A percentile compares a stretch with the other conserved stretches of the same genome.
phyloP scores from a whole-genome alignment of 2,797 vertebrate species.

The Xenops minutus region DNA sequence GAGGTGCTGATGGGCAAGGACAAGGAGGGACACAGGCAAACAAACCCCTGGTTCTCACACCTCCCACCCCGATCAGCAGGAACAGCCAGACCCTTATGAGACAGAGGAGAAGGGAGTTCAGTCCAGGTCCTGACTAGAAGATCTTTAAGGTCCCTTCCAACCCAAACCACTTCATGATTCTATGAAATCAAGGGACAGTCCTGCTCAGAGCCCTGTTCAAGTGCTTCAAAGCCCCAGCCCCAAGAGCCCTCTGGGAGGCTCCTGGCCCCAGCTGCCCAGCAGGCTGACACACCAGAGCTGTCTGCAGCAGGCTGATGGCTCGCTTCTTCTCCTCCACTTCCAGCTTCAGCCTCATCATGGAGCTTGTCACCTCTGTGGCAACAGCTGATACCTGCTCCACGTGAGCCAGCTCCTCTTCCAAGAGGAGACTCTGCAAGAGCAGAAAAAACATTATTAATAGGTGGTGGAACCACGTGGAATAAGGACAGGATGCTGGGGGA shows the following conservation, averaged over 20 bases:
- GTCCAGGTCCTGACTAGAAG: background rate
- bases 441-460: accelerated
- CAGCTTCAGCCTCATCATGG: conserved; percentile 86
- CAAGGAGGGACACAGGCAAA: background rate
- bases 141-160: background rate
- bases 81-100: accelerated
- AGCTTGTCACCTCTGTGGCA: conserved; percentile 81
- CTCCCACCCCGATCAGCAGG: background rate
- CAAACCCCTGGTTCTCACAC: background rate
- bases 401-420: conserved; percentile 81
- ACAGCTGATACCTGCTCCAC: conserved; percentile 82
- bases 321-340: conserved; percentile 92
- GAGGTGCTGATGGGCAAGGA: background rate
- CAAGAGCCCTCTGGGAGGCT: background rate
- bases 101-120: background rate
- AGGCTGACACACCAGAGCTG: conserved; percentile 81
- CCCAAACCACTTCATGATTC: background rate
- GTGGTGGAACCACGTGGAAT: background rate
- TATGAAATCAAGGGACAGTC: background rate
- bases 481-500: background rate
- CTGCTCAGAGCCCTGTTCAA: background rate
- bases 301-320: conserved; percentile 85
- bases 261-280: background rate
- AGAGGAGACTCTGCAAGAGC: conserved; percentile 71
- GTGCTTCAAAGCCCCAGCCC: background rate